A percentile compares a stretch with the other conserved stretches of the same genome.
These are phyloP conservation scores for Netelia fuscicornis DNA, from an alignment of 2,888 invertebrate genomes.

Conservation along the genomic window DNA sequence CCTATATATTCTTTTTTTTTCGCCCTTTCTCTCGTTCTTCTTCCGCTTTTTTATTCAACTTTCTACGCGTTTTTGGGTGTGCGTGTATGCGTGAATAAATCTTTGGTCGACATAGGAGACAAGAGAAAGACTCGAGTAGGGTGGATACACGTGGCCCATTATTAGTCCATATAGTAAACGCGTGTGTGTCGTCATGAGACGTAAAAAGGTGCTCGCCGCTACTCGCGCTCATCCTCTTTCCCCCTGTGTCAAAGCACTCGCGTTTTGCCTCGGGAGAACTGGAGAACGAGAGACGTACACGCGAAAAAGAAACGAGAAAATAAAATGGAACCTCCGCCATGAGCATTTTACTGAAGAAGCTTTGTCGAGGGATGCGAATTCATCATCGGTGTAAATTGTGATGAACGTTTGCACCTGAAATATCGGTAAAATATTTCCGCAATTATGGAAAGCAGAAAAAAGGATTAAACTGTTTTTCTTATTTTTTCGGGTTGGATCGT, in stretches of 20 bases:
- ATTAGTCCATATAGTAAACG: slow-evolving; percentile 17
- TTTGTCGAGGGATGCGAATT: background rate
- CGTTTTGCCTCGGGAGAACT: slow-evolving; percentile 14
- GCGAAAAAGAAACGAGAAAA: background rate
- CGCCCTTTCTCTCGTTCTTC: slow-evolving; percentile 24
- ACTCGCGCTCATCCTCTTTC: slow-evolving; percentile 2
- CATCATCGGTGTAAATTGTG: background rate
- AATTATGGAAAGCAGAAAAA: background rate
- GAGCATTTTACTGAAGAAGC: background rate
- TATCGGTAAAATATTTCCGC: background rate
- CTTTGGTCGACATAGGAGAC: slow-evolving; percentile 49
- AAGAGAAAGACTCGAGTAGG: slow-evolving; percentile 55
- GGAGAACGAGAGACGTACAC: background rate
- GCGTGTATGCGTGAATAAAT: slow-evolving; percentile 41
- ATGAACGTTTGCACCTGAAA: background rate
- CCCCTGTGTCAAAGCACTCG: background rate
- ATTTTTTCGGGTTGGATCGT: background rate
- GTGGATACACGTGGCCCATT: slow-evolving; percentile 59
- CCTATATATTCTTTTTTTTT: background rate
- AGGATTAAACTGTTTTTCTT: background rate
- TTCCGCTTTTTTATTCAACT: background rate
- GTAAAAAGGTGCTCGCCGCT: slow-evolving; percentile 10
- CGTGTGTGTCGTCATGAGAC: background rate
- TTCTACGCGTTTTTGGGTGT: background rate
- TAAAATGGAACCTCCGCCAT: background rate